Percentiles rank a stretch among this genome's conserved stretches.
phyloP scores from a whole-genome alignment of 2,113 vertebrate species.

The Corynorhinus townsendii region DNA sequence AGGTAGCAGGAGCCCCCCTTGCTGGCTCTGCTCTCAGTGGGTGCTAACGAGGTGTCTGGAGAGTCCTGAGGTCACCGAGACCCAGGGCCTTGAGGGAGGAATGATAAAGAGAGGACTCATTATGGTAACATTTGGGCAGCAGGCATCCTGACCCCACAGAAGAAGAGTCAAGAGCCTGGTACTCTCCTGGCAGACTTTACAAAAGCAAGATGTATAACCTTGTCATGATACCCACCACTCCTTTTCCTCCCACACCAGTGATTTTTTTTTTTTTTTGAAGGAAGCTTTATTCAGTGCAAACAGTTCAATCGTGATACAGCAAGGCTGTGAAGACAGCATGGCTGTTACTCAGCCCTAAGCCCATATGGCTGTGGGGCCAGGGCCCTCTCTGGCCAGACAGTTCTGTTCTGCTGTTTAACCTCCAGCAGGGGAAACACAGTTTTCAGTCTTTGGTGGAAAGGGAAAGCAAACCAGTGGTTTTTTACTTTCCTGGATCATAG shows the following conservation, averaged over 20 bases:
- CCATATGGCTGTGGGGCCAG: too few species aligned
- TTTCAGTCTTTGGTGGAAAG: too few species aligned
- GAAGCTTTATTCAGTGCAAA: too few species aligned
- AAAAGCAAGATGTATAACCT: neutral
- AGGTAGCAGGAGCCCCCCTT: neutral
- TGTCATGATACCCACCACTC: neutral
- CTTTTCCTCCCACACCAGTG: neutral
- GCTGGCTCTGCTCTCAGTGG: neutral
- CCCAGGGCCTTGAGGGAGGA: neutral
- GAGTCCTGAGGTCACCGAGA: neutral
- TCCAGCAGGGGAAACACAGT: too few species aligned
- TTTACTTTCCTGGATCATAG: neutral
- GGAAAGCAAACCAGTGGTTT: neutral
- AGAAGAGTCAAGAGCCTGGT: neutral
- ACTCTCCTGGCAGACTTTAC: accelerated
- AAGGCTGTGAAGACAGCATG: too few species aligned
- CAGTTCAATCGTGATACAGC: too few species aligned
- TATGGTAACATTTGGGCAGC: neutral
- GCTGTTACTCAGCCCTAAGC: too few species aligned
- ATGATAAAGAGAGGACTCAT: neutral
- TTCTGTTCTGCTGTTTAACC: too few species aligned
- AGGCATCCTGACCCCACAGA: neutral
- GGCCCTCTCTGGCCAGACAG: too few species aligned
- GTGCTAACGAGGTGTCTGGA: neutral
- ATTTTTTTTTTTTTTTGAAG: too few species aligned